phyloP scores from a whole-genome alignment of 2,113 vertebrate genomes.

The Callocephalon fimbriatum region DNA sequence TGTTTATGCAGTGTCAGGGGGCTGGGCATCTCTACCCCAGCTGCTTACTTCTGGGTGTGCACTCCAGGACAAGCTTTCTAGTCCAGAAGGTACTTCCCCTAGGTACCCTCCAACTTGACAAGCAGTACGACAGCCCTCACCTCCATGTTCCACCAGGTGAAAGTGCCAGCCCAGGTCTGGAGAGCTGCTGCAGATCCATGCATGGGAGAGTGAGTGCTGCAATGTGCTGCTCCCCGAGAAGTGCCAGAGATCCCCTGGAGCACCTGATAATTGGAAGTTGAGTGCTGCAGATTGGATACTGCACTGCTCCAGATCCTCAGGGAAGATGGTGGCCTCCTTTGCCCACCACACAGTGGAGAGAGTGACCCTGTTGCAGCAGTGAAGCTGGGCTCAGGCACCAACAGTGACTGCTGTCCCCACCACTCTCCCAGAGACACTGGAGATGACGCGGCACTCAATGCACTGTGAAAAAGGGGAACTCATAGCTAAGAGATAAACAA shows the following conservation, averaged over 20 bases:
- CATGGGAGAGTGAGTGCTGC: accelerated
- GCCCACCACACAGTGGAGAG: accelerated
- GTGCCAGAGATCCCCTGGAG: background rate
- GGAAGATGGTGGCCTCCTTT: background rate
- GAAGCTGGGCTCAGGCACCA: background rate
- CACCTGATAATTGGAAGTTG: background rate
- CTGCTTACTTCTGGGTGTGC: background rate
- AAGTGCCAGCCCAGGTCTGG: background rate
- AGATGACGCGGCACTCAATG: background rate
- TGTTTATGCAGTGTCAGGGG: background rate
- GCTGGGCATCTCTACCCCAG: background rate
- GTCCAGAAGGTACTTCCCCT: background rate
- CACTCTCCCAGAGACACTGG: accelerated
- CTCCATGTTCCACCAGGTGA: background rate
- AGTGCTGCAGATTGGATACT: background rate
- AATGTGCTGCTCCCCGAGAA: background rate
- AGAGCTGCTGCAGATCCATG: accelerated
- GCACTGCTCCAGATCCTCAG: background rate
- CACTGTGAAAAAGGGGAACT: background rate
- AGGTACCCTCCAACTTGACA: background rate
- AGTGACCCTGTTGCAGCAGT: background rate
- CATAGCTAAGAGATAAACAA: background rate
- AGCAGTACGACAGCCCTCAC: background rate
- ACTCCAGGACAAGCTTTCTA: accelerated
- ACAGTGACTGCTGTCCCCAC: background rate